Evolutionary conservation across 2,888 invertebrate genomes (phyloP).

Genomic region (Eudasyphora cyanicolor): DNA sequence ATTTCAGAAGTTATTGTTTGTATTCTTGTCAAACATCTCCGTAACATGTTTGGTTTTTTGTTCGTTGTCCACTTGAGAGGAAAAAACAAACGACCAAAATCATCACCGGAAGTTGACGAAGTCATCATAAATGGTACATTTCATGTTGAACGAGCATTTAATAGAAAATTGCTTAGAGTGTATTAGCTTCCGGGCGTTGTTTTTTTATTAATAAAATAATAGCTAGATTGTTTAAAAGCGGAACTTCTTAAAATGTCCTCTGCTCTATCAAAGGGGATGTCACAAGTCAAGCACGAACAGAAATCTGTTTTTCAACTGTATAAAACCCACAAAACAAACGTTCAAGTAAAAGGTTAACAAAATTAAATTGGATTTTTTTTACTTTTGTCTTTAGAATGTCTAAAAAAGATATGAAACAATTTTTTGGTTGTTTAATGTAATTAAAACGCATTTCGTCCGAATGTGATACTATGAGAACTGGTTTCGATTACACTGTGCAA

Average conservation of each 20-base stretch:
- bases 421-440: too few species aligned
- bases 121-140: constrained; percentile 22
- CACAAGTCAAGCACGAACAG: neutral
- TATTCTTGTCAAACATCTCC: constrained; percentile 25
- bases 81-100: constrained; percentile 16
- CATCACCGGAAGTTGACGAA: constrained; percentile 56
- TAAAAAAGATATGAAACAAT: too few species aligned
- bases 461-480: too few species aligned
- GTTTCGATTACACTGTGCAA: too few species aligned
- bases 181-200: constrained; percentile 26
- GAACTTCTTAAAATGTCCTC: neutral
- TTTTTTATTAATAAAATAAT: neutral
- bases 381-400: too few species aligned
- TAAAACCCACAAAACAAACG: too few species aligned
- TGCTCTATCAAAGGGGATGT: neutral
- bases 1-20: constrained; percentile 46
- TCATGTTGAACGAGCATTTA: constrained; percentile 43
- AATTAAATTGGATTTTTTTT: too few species aligned
- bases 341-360: too few species aligned
- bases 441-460: too few species aligned
- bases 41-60: constrained; percentile 27
- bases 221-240: neutral
- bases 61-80: neutral
- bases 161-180: constrained; percentile 45
- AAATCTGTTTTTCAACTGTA: neutral